Conservation (phyloP, 2,113 vertebrate genomes). For the Morone chrysops region DNA sequence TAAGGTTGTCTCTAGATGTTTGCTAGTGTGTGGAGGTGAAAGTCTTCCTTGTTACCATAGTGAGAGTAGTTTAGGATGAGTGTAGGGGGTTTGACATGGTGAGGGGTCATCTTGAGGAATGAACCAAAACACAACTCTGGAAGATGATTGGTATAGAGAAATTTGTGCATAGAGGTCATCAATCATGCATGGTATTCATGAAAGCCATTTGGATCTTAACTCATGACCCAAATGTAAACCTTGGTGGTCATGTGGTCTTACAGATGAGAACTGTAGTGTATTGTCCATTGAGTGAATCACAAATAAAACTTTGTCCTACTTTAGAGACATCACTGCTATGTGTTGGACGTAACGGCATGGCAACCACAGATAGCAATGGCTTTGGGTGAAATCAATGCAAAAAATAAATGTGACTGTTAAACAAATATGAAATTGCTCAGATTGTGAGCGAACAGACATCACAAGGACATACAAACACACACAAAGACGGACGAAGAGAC, state of each 20-base stretch:
- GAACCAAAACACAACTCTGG: constrained; percentile 52
- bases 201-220: constrained; percentile 73
- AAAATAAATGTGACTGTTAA: constrained; percentile 54
- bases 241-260: constrained; percentile 34
- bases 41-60: constrained; percentile 82
- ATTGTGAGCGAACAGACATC: constrained; percentile 63
- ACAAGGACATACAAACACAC: constrained; percentile 69
- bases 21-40: constrained; percentile 82
- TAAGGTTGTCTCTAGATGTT: constrained; percentile 17
- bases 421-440: constrained; percentile 66
- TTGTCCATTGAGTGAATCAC: constrained; percentile 30
- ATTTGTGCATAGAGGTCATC: constrained; percentile 62
- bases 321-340: constrained; percentile 48
- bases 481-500: constrained; percentile 69
- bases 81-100: constrained; percentile 53
- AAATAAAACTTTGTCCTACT: constrained; percentile 35
- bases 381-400: constrained; percentile 57
- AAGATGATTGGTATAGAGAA: constrained; percentile 62
- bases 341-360: constrained; percentile 48
- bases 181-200: constrained; percentile 67
- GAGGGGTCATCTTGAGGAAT: constrained; percentile 57
- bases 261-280: constrained; percentile 32
- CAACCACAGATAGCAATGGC: constrained; percentile 71
- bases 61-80: constrained; percentile 46
- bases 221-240: constrained; percentile 14